Evolutionary conservation across 2,797 vertebrate genomes (phyloP), one percentile per base, ranked within the genome.

Genomic region (Aldrovandia affinis): DNA sequence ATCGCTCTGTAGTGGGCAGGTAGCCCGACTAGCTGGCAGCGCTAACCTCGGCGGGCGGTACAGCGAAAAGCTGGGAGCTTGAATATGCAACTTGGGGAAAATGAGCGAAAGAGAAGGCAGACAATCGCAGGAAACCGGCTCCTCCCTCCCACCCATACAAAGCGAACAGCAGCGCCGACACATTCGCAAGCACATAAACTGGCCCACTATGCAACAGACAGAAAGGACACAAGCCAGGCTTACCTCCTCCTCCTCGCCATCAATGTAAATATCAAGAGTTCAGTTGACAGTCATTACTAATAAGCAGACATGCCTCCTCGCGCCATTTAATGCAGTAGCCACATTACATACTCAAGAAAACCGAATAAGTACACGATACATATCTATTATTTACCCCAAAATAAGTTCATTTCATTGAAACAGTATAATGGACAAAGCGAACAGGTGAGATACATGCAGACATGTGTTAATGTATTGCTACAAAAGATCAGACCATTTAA

Each of bases 71-170:
- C 88, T 85, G 87, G 89, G 90, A 57, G 90, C 86, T 87, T 87
- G 63, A 88, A 91, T 90, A 90, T 86, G 92, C 92, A 95, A 95
- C 90, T 95, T 96, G 91, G 90, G 93, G 85, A 91, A 92, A 92
- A 91, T 89, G 89, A 92, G 89, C 83, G 91, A 89, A 92, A 92
- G 93, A 83, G 68, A 54, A 89, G 91, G 86, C 91, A 94, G 93
- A 96, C 95, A 97, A 96, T 96, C 95, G 91, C 94, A 96, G 96
- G 96, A 97, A 96, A 93, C 91, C 95, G 91, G 93, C 94, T 96
- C 96, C 96, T 94, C 95, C 96, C 96, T 94, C 95, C 94, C 92
- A 93, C 95, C 89, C 92, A 85, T 57, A 93, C 92, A 93, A 91
- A 91, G 85, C 86, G 89, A 92, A 92, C 94, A 88, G 87, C 85